Base-by-base conservation (phyloP, 1,140 invertebrate species). In the Elymnias hypermnestra region DNA sequence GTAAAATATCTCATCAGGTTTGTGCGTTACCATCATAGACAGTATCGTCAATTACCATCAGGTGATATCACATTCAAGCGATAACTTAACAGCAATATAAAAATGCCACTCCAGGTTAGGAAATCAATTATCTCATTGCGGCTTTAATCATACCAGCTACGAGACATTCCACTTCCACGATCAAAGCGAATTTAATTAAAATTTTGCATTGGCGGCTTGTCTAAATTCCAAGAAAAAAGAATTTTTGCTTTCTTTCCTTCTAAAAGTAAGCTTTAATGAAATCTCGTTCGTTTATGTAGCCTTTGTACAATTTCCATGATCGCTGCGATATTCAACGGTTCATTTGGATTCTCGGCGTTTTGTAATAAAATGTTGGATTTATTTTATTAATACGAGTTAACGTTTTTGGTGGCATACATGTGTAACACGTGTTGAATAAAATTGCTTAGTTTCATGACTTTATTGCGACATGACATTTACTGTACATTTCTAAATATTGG, bases 171-270 rank as follows among this genome's bases (percentile, higher is more conserved):
- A 63, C 57, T 63, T 51, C 53, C 60, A 53, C 68, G 76, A 72
- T 81, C 76, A 81, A 81, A 81, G 72, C 53, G 23, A 60, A 64
- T 77, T 81, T 73, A 81, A 77, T 77, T 77, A 81, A 75, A 81
- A 68, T 60, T 64, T 79, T 66, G 63, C 66, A 65, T 71, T 67
- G 70, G 65, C 67, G 55, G 62, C 52, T 71, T 72, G 66, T 74
- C 72, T 74, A 76, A 76, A 76, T 76, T 72, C 72, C 69, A 62
- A 74, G 69, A 52, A 59, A 63, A 57, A 39, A 43, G 53, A 42
- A 60, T 57, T 33, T 33, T 67, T n/a, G n/a, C n/a, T n/a, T 70
- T 78, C 70, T 69, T 63, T 33, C 58, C 61, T 70, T 47, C 69
- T 63, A 61, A 69, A 67, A 53, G 53, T 48, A 65, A 69, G 53